Conservation (phyloP, 2,113 vertebrate genomes). For the Crotophaga sulcirostris region DNA sequence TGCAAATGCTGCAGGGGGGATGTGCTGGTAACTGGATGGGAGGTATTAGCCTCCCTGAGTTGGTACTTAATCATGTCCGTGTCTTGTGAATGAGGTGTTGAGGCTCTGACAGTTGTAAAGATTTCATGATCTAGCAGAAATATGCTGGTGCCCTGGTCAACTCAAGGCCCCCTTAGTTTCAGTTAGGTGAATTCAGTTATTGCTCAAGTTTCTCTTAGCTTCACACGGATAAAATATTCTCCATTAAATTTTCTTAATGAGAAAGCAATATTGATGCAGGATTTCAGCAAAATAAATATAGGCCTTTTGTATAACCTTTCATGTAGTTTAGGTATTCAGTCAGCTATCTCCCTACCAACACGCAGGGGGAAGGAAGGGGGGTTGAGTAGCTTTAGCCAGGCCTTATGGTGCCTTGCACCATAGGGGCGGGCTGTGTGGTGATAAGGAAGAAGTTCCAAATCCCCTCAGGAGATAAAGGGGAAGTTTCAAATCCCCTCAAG, state of each 20-base stretch:
- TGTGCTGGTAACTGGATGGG: neutral
- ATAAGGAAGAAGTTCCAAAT: too few relatives aligned
- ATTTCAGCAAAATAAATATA: too few relatives aligned
- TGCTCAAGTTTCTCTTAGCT: neutral
- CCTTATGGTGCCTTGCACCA: too few relatives aligned
- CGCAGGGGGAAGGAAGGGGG: too few relatives aligned
- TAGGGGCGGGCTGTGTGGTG: too few relatives aligned
- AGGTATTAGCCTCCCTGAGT: neutral
- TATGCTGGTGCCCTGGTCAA: neutral
- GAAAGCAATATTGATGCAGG: too few relatives aligned
- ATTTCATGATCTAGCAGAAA: slow-evolving; percentile 27
- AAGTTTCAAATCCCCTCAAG: too few relatives aligned
- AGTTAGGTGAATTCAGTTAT: neutral
- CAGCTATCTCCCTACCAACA: too few relatives aligned
- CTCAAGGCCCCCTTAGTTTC: neutral
- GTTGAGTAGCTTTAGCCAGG: too few relatives aligned
- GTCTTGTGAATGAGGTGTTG: slow-evolving; percentile 24
- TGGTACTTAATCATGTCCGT: neutral
- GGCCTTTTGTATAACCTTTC: too few relatives aligned
- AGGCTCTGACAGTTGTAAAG: slow-evolving; percentile 18
- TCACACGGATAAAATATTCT: neutral
- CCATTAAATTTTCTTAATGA: neutral
- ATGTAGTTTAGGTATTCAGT: too few relatives aligned
- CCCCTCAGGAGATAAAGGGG: too few relatives aligned
- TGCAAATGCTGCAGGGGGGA: neutral